phyloP scores from a whole-genome alignment of 2,797 vertebrate genomes.

The Characodon lateralis region DNA sequence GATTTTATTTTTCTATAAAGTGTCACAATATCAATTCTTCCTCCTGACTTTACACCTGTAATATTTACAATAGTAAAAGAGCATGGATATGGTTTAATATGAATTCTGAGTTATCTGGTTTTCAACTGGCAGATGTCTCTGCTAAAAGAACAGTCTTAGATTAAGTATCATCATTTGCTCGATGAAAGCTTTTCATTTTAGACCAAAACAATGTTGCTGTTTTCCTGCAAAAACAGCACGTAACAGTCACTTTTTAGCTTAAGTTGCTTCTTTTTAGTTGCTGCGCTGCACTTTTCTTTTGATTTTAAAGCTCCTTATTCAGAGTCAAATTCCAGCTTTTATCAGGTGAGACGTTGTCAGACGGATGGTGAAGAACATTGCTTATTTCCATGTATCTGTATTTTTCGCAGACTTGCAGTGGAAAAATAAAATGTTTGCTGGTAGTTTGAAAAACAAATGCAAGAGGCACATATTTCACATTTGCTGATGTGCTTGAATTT shows the following conservation, averaged over 20 bases:
- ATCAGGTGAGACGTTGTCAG: slow-evolving; percentile 6
- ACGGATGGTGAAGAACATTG: slow-evolving; percentile 8
- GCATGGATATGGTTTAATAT: slow-evolving; percentile 32
- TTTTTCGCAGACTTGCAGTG: slow-evolving; percentile 12
- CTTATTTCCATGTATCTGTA: neutral
- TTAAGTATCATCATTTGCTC: slow-evolving; percentile 1
- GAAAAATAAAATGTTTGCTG: slow-evolving; percentile 17
- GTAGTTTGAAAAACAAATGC: slow-evolving; percentile 15
- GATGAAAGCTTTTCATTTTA: neutral
- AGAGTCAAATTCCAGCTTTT: slow-evolving; percentile 22
- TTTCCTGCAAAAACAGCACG: slow-evolving; percentile 4
- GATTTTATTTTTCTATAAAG: slow-evolving; percentile 77
- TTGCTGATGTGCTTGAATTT: slow-evolving; percentile 13
- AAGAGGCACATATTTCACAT: slow-evolving; percentile 13
- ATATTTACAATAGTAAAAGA: slow-evolving; percentile 68
- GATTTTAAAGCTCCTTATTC: slow-evolving; percentile 25
- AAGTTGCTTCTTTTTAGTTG: slow-evolving; percentile 23
- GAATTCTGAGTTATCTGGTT: slow-evolving; percentile 20
- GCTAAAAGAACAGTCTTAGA: slow-evolving; percentile 2
- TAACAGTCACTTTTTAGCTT: neutral
- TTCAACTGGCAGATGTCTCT: slow-evolving; percentile 9
- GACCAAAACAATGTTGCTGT: slow-evolving; percentile 1
- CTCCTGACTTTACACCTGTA: slow-evolving; percentile 66
- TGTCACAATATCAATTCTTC: slow-evolving; percentile 51
- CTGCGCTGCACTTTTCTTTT: slow-evolving; percentile 53